A percentile compares a stretch with the other conserved stretches of the same genome.
phyloP scores from a whole-genome alignment of 2,888 invertebrate genomes.

The Aethes cnicana region DNA sequence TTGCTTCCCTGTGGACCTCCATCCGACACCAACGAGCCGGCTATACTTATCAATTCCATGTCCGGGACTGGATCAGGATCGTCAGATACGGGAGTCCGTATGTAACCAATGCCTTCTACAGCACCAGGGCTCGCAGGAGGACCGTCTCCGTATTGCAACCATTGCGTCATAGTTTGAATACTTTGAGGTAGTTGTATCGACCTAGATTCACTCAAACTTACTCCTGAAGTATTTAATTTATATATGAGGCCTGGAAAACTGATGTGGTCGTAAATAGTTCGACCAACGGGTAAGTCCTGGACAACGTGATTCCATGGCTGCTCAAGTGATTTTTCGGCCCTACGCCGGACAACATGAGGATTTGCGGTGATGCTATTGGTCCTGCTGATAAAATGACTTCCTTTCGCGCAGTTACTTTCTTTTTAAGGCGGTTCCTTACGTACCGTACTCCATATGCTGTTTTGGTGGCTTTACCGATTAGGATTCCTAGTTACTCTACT shows the following conservation, averaged over 20 bases:
- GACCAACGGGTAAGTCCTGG: slow-evolving; percentile 84
- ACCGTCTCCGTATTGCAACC: slow-evolving; percentile 63
- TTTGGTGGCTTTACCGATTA: slow-evolving; percentile 74
- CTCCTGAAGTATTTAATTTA: slow-evolving; percentile 62
- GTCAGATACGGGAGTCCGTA: slow-evolving; percentile 81
- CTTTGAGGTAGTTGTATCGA: slow-evolving; percentile 33
- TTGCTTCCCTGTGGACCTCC: slow-evolving; percentile 63
- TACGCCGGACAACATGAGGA: slow-evolving; percentile 90
- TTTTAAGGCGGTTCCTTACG: slow-evolving; percentile 60
- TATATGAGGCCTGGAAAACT: slow-evolving; percentile 87
- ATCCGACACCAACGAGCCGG: slow-evolving; percentile 70
- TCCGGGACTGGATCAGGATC: slow-evolving; percentile 83
- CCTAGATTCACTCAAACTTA: slow-evolving; percentile 52
- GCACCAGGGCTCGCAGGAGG: slow-evolving; percentile 80
- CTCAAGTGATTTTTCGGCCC: slow-evolving; percentile 83
- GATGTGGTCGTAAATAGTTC: slow-evolving; percentile 84
- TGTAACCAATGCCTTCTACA: slow-evolving; percentile 84
- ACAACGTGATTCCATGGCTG: slow-evolving; percentile 80
- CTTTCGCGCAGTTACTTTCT: slow-evolving; percentile 78
- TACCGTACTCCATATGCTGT: slow-evolving; percentile 82
- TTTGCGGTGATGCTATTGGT: slow-evolving; percentile 90
- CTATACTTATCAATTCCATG: slow-evolving; percentile 86
- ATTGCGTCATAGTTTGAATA: slow-evolving; percentile 46
- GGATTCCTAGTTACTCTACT: slow-evolving; percentile 79
- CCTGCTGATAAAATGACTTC: slow-evolving; percentile 90